phyloP scores from a whole-genome alignment of 2,113 vertebrate genomes.

The Scartelaos histophorus region DNA sequence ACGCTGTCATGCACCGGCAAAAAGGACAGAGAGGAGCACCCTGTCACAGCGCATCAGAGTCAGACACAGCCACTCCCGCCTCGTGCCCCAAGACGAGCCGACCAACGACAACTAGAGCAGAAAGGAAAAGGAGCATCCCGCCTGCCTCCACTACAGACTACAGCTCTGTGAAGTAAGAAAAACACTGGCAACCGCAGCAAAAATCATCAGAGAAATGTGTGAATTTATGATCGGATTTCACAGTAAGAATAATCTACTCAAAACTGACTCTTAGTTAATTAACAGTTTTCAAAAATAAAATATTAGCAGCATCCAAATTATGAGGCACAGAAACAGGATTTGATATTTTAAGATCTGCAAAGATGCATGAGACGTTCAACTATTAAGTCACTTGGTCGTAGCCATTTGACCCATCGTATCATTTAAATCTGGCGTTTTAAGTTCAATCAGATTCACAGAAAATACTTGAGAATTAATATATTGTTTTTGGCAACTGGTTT shows the following conservation, averaged over 20 bases:
- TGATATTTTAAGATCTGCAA: not conserved
- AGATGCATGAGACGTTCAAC: no score
- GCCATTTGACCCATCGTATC: no score
- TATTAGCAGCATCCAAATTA: not conserved
- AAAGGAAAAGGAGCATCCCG: constrained; percentile 27
- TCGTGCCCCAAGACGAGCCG: constrained; percentile 4
- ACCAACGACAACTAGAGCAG: constrained; percentile 23
- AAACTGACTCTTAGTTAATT: not conserved
- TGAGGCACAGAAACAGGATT: not conserved
- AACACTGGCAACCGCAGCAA: not conserved
- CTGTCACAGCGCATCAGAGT: constrained; percentile 68
- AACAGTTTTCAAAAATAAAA: not conserved
- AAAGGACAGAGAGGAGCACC: constrained; percentile 60
- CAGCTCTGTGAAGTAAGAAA: not conserved
- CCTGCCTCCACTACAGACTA: not conserved
- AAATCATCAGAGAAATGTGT: not conserved
- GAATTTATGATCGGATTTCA: not conserved
- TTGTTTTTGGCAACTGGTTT: no score
- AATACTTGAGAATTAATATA: no score
- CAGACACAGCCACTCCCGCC: constrained; percentile 52
- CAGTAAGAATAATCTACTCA: not conserved
- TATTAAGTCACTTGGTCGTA: no score
- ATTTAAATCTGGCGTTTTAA: no score
- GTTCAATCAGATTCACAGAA: no score
- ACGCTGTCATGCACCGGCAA: constrained; percentile 60